Percentiles rank a stretch among this genome's conserved stretches.
Evolutionary conservation across 2,113 vertebrate species (phyloP).

Genomic region (Cettia cetti): DNA sequence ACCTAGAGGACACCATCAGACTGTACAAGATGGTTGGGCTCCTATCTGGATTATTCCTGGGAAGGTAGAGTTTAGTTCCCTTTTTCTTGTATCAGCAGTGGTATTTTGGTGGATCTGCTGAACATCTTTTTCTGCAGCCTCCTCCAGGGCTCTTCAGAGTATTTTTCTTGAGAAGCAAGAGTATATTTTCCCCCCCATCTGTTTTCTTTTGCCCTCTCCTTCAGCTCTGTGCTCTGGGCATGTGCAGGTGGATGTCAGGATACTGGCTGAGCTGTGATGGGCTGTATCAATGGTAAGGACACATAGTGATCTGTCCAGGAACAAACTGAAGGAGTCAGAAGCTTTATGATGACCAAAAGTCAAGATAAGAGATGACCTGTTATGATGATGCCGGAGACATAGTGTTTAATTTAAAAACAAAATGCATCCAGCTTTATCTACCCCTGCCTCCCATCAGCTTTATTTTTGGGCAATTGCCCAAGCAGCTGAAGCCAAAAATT

Average conservation of each 20-base stretch:
- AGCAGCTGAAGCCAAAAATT: conserved; percentile 5
- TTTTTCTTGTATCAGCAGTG: not conserved
- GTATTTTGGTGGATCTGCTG: not conserved
- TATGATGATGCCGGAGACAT: not conserved
- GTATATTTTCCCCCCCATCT: not conserved
- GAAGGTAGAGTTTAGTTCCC: not conserved
- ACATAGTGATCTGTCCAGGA: not conserved
- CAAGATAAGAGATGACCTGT: not conserved
- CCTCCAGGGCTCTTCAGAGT: not conserved
- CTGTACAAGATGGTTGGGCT: not conserved
- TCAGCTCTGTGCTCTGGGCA: not conserved
- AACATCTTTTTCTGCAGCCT: not conserved
- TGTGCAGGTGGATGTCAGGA: not conserved
- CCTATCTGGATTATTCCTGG: not conserved
- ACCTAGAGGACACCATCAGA: not conserved
- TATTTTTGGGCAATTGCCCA: not conserved
- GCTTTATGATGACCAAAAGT: not conserved
- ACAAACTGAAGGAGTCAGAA: not conserved
- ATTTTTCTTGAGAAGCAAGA: not conserved
- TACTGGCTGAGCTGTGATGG: not conserved
- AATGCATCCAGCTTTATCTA: not conserved
- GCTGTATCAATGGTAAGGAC: not conserved
- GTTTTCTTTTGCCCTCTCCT: not conserved
- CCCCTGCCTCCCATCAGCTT: not conserved
- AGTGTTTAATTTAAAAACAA: not conserved